Evolutionary conservation across 2,888 invertebrate species (phyloP).

Genomic region (Pherbina coryleti): DNA sequence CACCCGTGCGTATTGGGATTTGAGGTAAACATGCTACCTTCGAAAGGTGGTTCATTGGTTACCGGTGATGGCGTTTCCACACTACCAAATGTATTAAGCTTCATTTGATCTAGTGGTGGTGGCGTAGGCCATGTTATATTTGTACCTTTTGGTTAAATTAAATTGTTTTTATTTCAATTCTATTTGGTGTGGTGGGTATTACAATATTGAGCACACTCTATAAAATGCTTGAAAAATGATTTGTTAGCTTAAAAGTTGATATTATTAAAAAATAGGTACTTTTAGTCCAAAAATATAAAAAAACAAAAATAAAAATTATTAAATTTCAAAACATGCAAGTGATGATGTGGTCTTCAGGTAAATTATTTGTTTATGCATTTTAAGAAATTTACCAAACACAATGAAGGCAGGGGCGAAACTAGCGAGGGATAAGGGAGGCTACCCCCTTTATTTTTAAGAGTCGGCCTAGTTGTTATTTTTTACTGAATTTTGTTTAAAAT

Average conservation of each 20-base stretch:
- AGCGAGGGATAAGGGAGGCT: too few species aligned
- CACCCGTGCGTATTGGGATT: constrained; percentile 70
- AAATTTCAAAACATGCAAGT: too few species aligned
- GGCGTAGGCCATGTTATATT: constrained; percentile 68
- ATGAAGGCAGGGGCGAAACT: too few species aligned
- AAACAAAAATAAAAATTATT: neutral
- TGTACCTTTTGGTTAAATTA: constrained; percentile 57
- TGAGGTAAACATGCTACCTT: constrained; percentile 61
- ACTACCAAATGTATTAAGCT: constrained; percentile 67
- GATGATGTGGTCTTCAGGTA: too few species aligned
- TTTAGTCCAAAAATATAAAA: neutral
- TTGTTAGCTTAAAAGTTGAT: neutral
- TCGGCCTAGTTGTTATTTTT: too few species aligned
- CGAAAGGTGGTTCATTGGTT: constrained; percentile 65
- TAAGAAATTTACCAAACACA: too few species aligned
- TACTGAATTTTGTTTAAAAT: too few species aligned
- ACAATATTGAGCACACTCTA: too few species aligned
- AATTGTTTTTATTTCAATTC: neutral
- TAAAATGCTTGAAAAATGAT: neutral
- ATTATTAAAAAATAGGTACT: neutral
- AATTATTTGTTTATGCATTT: too few species aligned
- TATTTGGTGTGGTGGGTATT: neutral
- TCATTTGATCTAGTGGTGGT: constrained; percentile 65
- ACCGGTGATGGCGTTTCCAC: constrained; percentile 69
- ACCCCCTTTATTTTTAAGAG: too few species aligned